phyloP scores from a whole-genome alignment of 2,797 vertebrate species.

The Orientallactaga sibirica region DNA sequence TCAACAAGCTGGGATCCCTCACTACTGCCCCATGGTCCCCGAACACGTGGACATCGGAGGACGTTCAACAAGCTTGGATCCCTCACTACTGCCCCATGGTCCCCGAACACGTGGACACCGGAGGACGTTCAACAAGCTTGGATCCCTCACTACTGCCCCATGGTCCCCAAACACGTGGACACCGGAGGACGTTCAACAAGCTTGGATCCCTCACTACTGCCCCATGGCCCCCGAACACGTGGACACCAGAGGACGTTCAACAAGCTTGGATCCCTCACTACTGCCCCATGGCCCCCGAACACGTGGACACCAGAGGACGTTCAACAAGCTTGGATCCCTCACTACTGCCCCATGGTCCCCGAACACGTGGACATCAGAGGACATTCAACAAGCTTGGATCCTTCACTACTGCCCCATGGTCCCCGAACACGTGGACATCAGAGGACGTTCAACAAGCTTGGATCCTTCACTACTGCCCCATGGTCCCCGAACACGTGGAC shows the following conservation, averaged over 20 bases:
- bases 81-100: background rate
- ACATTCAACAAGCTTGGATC: background rate
- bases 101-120: background rate
- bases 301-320: background rate
- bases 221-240: background rate
- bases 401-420: background rate
- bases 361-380: background rate
- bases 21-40: background rate
- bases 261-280: background rate
- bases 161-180: background rate
- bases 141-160: background rate
- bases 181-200: background rate
- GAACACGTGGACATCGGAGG: background rate
- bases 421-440: background rate
- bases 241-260: background rate
- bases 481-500: background rate
- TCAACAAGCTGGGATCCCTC: background rate
- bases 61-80: background rate
- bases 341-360: background rate
- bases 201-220: background rate
- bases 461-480: background rate
- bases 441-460: background rate
- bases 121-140: background rate
- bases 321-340: background rate
- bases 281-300: background rate